phyloP scores from a whole-genome alignment of 64 coral and sea anemone genomes.

The Montipora efflorescens region DNA sequence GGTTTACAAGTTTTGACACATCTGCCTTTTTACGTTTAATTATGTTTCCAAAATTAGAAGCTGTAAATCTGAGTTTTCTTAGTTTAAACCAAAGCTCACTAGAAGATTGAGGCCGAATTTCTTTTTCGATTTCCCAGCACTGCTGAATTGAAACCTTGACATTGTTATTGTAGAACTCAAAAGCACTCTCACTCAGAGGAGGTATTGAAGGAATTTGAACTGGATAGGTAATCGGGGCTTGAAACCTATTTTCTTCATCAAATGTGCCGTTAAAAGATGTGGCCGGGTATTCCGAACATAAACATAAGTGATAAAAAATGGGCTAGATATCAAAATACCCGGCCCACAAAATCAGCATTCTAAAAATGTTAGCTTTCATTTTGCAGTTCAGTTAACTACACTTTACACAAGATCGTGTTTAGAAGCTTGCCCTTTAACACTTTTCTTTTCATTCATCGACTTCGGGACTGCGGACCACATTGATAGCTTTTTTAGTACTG shows the following conservation, averaged over 20 bases:
- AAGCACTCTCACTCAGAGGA: constrained; percentile 71
- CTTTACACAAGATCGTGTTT: too few relatives aligned
- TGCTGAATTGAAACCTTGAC: constrained; percentile 76
- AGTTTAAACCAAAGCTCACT: constrained; percentile 72
- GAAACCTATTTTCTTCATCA: constrained; percentile 56
- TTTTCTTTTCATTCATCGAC: too few relatives aligned
- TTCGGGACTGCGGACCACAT: too few relatives aligned
- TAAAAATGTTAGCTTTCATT: too few relatives aligned
- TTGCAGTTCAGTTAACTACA: too few relatives aligned
- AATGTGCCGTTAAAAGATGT: too few relatives aligned
- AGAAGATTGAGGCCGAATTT: constrained; percentile 51
- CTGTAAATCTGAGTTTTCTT: constrained; percentile 78
- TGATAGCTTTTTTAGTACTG: too few relatives aligned
- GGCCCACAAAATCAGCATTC: too few relatives aligned
- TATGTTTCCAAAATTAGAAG: constrained; percentile 72
- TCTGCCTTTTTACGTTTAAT: constrained; percentile 65
- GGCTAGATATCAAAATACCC: too few relatives aligned
- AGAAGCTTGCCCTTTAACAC: too few relatives aligned
- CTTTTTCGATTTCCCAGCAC: constrained; percentile 39
- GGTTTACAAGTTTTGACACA: constrained; percentile 50
- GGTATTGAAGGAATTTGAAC: constrained; percentile 58
- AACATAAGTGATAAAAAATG: too few relatives aligned
- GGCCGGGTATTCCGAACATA: too few relatives aligned
- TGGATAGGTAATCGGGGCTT: constrained; percentile 59
- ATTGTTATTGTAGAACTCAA: constrained; percentile 61